phyloP scores from a whole-genome alignment of 2,888 invertebrate species.

The Chydorus sphaericus region DNA sequence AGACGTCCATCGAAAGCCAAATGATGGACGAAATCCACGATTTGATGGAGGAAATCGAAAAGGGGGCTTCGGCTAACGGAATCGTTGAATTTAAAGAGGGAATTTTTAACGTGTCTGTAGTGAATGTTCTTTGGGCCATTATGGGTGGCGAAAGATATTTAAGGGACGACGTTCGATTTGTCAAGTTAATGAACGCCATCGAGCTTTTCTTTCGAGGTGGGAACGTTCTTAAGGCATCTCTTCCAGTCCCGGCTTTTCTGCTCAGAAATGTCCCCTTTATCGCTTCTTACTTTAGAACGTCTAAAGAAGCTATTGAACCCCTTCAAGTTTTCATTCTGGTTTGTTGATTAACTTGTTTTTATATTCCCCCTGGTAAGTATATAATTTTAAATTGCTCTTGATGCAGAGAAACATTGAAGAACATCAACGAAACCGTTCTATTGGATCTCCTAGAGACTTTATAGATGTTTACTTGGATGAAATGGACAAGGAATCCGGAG shows the following conservation, averaged over 20 bases:
- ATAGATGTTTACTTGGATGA: slow-evolving; percentile 21
- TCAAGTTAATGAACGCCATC: slow-evolving; percentile 29
- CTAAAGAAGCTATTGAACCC: not conserved
- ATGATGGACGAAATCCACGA: slow-evolving; percentile 9
- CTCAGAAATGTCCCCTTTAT: not conserved
- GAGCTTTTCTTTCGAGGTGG: slow-evolving; percentile 28
- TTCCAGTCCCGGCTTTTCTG: not conserved
- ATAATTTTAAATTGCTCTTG: not conserved
- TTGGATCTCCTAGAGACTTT: slow-evolving; percentile 19
- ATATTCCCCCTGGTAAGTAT: not conserved
- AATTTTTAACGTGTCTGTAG: slow-evolving; percentile 17
- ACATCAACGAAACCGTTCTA: slow-evolving; percentile 16
- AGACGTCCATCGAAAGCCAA: slow-evolving; percentile 1
- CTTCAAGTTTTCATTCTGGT: not conserved
- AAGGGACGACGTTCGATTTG: slow-evolving; percentile 15
- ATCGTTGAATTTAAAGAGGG: slow-evolving; percentile 7
- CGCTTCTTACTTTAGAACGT: slow-evolving; percentile 14
- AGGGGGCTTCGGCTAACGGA: slow-evolving; percentile 7
- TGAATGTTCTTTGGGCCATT: slow-evolving; percentile 21
- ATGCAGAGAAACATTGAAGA: slow-evolving; percentile 14
- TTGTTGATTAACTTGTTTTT: not conserved
- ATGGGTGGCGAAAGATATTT: slow-evolving; percentile 19
- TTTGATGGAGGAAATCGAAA: slow-evolving; percentile 3
- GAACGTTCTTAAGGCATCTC: not conserved
- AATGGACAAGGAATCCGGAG: slow-evolving; percentile 14